Conservation (phyloP, 1,140 invertebrate species). For the Panonychus citri region DNA sequence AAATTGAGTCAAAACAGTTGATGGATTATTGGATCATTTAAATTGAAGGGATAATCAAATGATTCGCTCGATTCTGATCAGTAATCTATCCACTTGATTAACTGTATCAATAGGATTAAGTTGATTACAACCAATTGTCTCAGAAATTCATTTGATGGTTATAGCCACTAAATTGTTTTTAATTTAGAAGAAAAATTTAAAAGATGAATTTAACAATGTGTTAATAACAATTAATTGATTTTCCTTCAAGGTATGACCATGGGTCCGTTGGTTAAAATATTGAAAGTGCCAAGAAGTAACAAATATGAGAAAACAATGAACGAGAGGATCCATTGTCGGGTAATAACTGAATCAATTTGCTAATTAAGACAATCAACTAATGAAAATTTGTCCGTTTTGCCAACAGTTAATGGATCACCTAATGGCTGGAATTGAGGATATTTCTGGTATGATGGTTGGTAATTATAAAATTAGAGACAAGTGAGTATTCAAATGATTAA, state of each 20-base stretch:
- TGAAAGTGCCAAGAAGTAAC: conserved; percentile 76
- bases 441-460: conserved; percentile 75
- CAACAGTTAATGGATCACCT: conserved; percentile 80
- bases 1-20: background rate
- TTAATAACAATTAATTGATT: background rate
- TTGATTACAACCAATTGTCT: too few relatives aligned
- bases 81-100: too few relatives aligned
- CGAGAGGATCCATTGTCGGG: conserved; percentile 78
- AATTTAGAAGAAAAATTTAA: too few relatives aligned
- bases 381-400: conserved; percentile 3
- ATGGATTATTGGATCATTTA: too few relatives aligned
- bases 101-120: too few relatives aligned
- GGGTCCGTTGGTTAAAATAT: conserved; percentile 76
- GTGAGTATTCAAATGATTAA: conserved; percentile 24
- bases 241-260: conserved; percentile 63
- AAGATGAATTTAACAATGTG: too few relatives aligned
- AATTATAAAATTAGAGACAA: conserved; percentile 80
- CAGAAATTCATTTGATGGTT: too few relatives aligned
- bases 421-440: conserved; percentile 85
- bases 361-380: background rate
- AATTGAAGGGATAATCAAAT: too few relatives aligned
- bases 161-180: too few relatives aligned
- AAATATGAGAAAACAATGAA: conserved; percentile 81
- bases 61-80: too few relatives aligned
- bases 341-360: conserved; percentile 23